A percentile compares a stretch with the other conserved stretches of the same genome.
These are phyloP conservation scores for Lepidothrix coronata DNA, from an alignment of 2,113 vertebrate genomes.

Conservation along the genomic window DNA sequence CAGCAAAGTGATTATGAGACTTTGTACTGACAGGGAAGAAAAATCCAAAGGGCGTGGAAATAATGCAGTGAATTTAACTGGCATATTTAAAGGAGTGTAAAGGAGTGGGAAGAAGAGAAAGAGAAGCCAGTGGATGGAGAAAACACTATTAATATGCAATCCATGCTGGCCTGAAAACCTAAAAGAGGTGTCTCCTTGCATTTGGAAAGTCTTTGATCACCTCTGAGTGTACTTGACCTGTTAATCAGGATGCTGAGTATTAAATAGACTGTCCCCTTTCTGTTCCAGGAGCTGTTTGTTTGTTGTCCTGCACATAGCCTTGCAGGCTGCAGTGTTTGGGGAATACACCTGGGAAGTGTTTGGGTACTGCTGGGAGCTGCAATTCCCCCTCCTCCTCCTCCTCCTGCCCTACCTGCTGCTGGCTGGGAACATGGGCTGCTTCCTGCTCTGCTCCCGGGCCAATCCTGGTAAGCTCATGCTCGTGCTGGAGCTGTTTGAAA, in stretches of 20 bases:
- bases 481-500: background rate
- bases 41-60: background rate
- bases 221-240: conserved; percentile 13
- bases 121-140: background rate
- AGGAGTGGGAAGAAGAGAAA: background rate
- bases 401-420: conserved; percentile 87
- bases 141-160: conserved; percentile 28
- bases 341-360: conserved; percentile 91
- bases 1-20: background rate
- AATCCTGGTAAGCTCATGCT: conserved; percentile 82
- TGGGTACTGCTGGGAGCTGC: conserved; percentile 86
- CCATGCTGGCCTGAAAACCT: conserved; percentile 49
- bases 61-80: background rate
- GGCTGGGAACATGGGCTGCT: conserved; percentile 76
- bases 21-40: background rate
- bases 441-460: conserved; percentile 82
- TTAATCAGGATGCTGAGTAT: background rate
- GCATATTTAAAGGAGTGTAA: background rate
- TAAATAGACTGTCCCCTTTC: background rate
- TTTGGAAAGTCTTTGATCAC: conserved; percentile 29
- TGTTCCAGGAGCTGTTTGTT: conserved; percentile 83
- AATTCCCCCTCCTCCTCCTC: conserved; percentile 72
- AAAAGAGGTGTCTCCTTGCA: conserved; percentile 13
- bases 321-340: conserved; percentile 83
- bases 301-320: conserved; percentile 80